Evolutionary conservation across 2,888 invertebrate genomes (phyloP).

Genomic region (Leucoptera coffeella): DNA sequence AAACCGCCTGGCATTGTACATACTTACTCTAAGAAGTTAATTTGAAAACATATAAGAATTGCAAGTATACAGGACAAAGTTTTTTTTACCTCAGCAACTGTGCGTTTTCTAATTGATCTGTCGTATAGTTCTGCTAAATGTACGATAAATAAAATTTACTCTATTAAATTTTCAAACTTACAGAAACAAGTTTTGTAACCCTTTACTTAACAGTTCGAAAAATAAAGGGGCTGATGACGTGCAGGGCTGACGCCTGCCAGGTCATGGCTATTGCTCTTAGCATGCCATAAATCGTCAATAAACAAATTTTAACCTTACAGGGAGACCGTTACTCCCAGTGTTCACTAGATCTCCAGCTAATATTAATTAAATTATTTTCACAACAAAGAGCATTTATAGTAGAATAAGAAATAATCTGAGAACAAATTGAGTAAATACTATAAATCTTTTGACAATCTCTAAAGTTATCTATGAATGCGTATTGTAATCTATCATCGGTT

Average conservation of each 20-base stretch:
- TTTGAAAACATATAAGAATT: slow-evolving; percentile 1
- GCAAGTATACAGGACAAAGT: slow-evolving; percentile 1
- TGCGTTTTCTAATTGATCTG: slow-evolving; percentile 1
- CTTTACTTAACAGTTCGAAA: slow-evolving; percentile 2
- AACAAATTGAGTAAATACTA: too few species aligned
- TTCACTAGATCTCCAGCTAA: slow-evolving; percentile 1
- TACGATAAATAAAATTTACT: slow-evolving; percentile 1
- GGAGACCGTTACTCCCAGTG: slow-evolving; percentile 2
- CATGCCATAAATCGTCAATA: slow-evolving; percentile 1
- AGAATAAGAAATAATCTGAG: too few species aligned
- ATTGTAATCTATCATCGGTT: too few species aligned
- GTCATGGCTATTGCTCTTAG: slow-evolving; percentile 1
- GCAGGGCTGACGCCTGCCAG: slow-evolving; percentile 2
- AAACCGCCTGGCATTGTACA: slow-evolving; percentile 1
- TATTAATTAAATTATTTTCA: too few species aligned
- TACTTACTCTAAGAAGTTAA: slow-evolving; percentile 1
- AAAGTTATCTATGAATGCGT: too few species aligned
- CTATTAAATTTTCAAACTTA: slow-evolving; percentile 2
- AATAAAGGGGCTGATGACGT: slow-evolving; percentile 1
- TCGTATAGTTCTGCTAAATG: not conserved
- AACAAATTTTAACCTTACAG: slow-evolving; percentile 2
- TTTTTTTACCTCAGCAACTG: slow-evolving; percentile 1
- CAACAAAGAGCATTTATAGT: too few species aligned
- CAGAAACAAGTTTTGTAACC: not conserved
- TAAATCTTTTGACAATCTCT: too few species aligned